Percentiles rank a stretch among this genome's conserved stretches.
Conservation (phyloP, 2,797 vertebrate genomes). For the Coendou prehensilis region DNA sequence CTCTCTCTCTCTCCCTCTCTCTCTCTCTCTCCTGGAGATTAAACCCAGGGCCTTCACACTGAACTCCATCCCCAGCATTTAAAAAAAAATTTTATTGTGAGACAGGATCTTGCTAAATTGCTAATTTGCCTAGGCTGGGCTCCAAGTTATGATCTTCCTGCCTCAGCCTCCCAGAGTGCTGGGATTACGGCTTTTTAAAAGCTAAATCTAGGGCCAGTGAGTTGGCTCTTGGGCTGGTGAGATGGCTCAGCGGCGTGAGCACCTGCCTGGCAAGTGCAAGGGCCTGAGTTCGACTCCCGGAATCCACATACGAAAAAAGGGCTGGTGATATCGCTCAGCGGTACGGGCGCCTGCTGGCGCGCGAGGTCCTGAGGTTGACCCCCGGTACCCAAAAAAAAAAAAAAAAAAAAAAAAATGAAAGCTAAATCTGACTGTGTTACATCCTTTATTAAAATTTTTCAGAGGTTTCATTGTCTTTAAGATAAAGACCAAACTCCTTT, state of each 20-base stretch:
- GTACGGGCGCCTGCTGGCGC: too few relatives aligned
- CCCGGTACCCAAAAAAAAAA: too few relatives aligned
- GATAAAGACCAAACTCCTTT: slow-evolving; percentile 45
- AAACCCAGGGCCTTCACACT: not conserved
- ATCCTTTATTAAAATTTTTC: slow-evolving; percentile 37
- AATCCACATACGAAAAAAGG: too few relatives aligned
- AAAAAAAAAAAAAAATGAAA: not conserved
- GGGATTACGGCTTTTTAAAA: slow-evolving; percentile 27
- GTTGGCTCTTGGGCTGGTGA: too few relatives aligned
- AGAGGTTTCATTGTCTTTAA: not conserved
- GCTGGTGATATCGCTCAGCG: too few relatives aligned
- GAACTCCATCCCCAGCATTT: not conserved
- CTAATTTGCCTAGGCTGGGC: not conserved
- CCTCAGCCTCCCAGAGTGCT: not conserved
- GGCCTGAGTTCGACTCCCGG: too few relatives aligned
- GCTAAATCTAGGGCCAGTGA: not conserved
- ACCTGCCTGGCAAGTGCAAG: too few relatives aligned
- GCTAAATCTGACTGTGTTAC: not conserved
- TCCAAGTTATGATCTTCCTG: not conserved
- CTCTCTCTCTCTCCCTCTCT: not conserved
- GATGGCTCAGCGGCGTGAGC: too few relatives aligned
- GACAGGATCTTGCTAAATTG: not conserved
- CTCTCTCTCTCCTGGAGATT: not conserved
- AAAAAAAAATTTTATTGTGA: not conserved
- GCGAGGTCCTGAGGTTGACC: too few relatives aligned